phyloP scores from a whole-genome alignment of 2,888 invertebrate species.

The Cyclophora punctaria region DNA sequence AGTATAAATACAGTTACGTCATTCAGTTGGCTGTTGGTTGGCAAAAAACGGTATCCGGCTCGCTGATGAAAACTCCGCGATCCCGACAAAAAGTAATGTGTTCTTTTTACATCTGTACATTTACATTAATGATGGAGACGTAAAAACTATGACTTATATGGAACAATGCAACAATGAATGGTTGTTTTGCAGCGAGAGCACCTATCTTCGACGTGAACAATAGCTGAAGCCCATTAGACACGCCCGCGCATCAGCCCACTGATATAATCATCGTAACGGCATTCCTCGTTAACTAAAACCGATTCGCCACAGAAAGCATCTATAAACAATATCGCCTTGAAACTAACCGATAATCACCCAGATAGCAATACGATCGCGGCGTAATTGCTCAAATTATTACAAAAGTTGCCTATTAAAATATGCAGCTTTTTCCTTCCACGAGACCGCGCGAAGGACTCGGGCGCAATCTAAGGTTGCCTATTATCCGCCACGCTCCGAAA shows the following conservation, averaged over 20 bases:
- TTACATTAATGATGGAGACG: background rate
- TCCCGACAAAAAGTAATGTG: slow-evolving; percentile 33
- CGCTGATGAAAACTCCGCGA: slow-evolving; percentile 38
- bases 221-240: slow-evolving; percentile 34
- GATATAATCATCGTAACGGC: slow-evolving; percentile 35
- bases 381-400: slow-evolving; percentile 46
- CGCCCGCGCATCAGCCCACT: slow-evolving; percentile 34
- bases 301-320: slow-evolving; percentile 16
- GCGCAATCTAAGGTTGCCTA: slow-evolving; percentile 71
- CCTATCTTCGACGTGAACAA: slow-evolving; percentile 36
- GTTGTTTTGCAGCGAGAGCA: slow-evolving; percentile 32
- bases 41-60: slow-evolving; percentile 63
- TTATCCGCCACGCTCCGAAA: slow-evolving; percentile 74
- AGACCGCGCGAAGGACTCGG: slow-evolving; percentile 64
- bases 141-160: background rate
- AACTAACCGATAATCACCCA: slow-evolving; percentile 38
- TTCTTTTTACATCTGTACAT: slow-evolving; percentile 12
- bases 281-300: slow-evolving; percentile 27
- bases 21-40: slow-evolving; percentile 33
- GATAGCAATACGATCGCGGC: slow-evolving; percentile 38
- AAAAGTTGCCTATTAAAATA: slow-evolving; percentile 58
- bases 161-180: slow-evolving; percentile 33
- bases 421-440: slow-evolving; percentile 63
- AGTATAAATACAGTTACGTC: slow-evolving; percentile 54
- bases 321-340: slow-evolving; percentile 33